Evolutionary conservation across 2,888 invertebrate genomes (phyloP).

Genomic region (Octodonta nipae): DNA sequence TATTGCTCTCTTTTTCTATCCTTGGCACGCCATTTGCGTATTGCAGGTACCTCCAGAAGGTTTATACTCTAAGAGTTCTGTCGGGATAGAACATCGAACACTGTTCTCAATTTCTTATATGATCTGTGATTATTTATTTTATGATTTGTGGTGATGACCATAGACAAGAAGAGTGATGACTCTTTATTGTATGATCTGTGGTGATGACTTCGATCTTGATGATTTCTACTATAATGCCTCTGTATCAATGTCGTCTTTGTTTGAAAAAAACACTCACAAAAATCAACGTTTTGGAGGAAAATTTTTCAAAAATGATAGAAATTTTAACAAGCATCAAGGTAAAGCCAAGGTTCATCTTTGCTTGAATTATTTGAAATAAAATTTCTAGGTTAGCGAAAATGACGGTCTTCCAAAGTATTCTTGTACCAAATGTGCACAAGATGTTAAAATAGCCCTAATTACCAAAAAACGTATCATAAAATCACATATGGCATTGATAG

Average conservation of each 20-base stretch:
- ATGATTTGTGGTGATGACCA: no score
- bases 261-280: conserved; percentile 18
- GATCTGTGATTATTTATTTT: no score
- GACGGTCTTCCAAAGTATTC: conserved; percentile 23
- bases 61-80: no score
- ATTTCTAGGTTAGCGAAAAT: conserved; percentile 19
- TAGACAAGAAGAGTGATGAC: no score
- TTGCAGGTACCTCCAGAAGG: no score
- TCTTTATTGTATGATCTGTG: no score
- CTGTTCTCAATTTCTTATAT: no score
- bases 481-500: conserved; percentile 19
- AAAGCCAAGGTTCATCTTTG: conserved; percentile 5
- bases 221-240: conserved; percentile 3
- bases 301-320: conserved; percentile 24
- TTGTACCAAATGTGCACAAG: conserved; percentile 23
- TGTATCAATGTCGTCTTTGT: conserved; percentile 24
- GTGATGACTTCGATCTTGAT: no score
- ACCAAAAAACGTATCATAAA: conserved; percentile 23
- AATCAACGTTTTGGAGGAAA: conserved; percentile 20
- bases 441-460: conserved; percentile 22
- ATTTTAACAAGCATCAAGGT: conserved; percentile 26
- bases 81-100: no score
- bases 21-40: no score
- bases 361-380: background rate
- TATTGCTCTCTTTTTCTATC: no score